Evolutionary conservation across 2,113 vertebrate species (phyloP).

Genomic region (Otocyon megalotis): DNA sequence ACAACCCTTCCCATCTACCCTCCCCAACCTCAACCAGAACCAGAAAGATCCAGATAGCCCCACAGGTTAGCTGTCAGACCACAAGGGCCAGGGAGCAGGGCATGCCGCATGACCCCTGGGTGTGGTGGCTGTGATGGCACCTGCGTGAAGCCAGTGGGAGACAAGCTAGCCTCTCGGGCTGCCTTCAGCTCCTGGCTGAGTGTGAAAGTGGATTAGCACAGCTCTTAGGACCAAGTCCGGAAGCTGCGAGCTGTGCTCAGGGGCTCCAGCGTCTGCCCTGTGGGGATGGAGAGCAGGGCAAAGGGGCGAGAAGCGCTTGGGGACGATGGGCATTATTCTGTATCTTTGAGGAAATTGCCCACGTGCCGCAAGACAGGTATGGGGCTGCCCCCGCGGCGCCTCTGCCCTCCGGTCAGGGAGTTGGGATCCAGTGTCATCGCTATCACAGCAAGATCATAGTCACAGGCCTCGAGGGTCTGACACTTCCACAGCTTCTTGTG

Average conservation of each 20-base stretch:
- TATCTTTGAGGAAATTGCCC: fast-evolving
- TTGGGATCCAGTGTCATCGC: fast-evolving
- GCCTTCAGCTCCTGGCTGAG: neutral
- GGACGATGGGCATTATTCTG: neutral
- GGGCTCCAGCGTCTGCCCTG: fast-evolving
- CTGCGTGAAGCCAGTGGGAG: neutral
- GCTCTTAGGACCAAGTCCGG: neutral
- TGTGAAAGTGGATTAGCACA: neutral
- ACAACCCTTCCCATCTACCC: neutral
- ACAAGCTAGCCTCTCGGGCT: neutral
- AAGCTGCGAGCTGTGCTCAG: neutral
- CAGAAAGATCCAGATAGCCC: neutral
- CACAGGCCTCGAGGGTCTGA: neutral
- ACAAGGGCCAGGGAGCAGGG: neutral
- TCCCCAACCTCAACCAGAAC: neutral
- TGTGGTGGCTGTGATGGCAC: neutral
- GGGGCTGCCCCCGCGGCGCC: neutral
- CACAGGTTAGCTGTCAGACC: no score
- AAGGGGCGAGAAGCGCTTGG: no score
- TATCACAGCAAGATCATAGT: no score
- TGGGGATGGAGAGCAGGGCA: neutral
- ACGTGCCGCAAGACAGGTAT: fast-evolving
- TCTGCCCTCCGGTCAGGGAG: neutral
- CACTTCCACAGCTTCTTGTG: neutral
- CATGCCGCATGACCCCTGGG: fast-evolving